These are phyloP conservation scores for Thryonomys swinderianus DNA, from an alignment of 2,113 vertebrate species.

Conservation along the genomic window DNA sequence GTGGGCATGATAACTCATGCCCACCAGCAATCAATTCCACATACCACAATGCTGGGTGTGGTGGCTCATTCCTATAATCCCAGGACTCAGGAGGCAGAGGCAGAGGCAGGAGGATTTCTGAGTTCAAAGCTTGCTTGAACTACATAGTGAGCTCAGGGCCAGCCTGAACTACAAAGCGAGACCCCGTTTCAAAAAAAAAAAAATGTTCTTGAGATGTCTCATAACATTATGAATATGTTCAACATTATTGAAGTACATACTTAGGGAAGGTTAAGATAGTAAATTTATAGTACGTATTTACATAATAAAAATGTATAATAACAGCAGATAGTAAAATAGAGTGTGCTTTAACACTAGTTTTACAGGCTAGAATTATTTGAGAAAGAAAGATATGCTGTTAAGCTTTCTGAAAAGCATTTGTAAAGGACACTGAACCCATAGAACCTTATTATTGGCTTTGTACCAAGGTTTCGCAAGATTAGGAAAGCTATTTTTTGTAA, in stretches of 20 bases:
- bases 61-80: no score
- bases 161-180: no score
- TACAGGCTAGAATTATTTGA: not conserved
- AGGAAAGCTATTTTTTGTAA: not conserved
- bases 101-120: no score
- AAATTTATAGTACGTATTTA: not conserved
- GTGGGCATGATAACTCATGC: no score
- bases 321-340: constrained; percentile 10
- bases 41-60: no score
- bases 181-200: no score
- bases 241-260: not conserved
- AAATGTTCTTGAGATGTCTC: not conserved
- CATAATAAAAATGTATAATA: not conserved
- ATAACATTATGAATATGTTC: not conserved
- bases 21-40: no score
- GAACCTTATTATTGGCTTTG: not conserved
- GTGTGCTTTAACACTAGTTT: not conserved
- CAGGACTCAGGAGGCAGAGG: no score
- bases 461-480: not conserved
- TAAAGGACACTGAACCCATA: not conserved
- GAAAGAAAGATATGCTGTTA: not conserved
- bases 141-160: no score
- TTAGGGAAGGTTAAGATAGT: not conserved
- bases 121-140: no score
- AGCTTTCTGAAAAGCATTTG: not conserved